Conservation (phyloP, 2,113 vertebrate genomes). For the Phalacrocorax pelagicus region DNA sequence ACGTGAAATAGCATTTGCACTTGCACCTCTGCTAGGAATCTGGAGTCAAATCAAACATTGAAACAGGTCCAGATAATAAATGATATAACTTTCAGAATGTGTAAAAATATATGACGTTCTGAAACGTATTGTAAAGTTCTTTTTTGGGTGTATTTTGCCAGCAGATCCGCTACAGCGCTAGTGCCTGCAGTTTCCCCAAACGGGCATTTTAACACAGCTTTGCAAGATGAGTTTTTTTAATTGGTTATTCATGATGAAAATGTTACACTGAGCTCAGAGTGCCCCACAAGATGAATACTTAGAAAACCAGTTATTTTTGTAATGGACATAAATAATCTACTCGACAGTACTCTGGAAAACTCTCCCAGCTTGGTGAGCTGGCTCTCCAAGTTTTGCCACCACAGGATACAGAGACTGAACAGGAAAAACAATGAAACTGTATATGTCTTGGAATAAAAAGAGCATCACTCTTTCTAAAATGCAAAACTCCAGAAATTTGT, state of each 20-base stretch:
- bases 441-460: not conserved
- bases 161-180: not conserved
- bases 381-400: slow-evolving; percentile 32
- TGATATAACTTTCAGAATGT: not conserved
- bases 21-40: not conserved
- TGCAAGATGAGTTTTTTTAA: not conserved
- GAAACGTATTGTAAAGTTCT: not conserved
- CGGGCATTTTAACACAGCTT: not conserved
- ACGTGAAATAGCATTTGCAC: not conserved
- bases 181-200: not conserved
- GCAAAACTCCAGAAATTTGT: not conserved
- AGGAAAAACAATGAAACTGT: slow-evolving; percentile 45
- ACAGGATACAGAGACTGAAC: not conserved
- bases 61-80: not conserved
- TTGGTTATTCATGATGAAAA: slow-evolving; percentile 35
- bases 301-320: slow-evolving; percentile 64
- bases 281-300: slow-evolving; percentile 45
- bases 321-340: slow-evolving; percentile 53
- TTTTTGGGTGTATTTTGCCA: not conserved
- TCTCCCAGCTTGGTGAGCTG: slow-evolving; percentile 19
- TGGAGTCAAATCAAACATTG: not conserved
- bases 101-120: not conserved
- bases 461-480: not conserved
- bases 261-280: slow-evolving; percentile 21
- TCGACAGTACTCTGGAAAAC: not conserved